Evolutionary conservation across 2,797 vertebrate genomes (phyloP), one percentile per base, ranked within the genome.

Genomic region (Pseudomugil tenellus): DNA sequence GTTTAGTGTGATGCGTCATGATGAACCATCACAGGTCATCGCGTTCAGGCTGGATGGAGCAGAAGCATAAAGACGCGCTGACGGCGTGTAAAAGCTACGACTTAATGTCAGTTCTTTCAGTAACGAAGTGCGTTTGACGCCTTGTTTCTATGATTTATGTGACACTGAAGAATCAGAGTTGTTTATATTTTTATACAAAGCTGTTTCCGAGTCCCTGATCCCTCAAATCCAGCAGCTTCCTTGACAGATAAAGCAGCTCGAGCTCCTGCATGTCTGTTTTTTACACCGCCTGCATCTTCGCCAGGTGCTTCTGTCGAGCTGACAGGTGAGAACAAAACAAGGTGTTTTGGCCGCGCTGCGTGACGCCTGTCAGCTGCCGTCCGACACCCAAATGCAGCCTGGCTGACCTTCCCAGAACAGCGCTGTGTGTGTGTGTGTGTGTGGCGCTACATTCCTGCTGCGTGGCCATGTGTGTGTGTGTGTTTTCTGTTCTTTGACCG

Each of bases 281-380:
- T 25, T 1, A 0, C 12, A 13, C 6, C 3, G 23, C 51, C 3
- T 41, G 32, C n/a, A n/a, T 64, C n/a, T 37, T 3, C 19, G 41
- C 48, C 53, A 64, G 34, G 57, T 37, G 21, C 2, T 34, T 25
- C 21, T 28, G 51, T 67, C 54, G 46, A 34, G 72, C 67, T 29
- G 63, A 70, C 70, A 28, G 37, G 65, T 2, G 43, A 55, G 41
- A 71, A 63, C 53, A 69, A 64, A 71, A 76, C 63, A 69, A 67
- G 70, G 64, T 54, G 54, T 31, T 62, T 75, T 59, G 60, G 62
- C 79, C 23, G 60, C 52, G 56, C 70, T 81, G 79, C 3, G 78
- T 82, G 83, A 67, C 79, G 74, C 73, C 83, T 81, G 73, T 77
- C 83, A 67, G 65, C 57, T 51, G 10, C 63, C 48, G n/a, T 62